phyloP scores from a whole-genome alignment of 2,113 vertebrate species.

The Platycercus adscitus region DNA sequence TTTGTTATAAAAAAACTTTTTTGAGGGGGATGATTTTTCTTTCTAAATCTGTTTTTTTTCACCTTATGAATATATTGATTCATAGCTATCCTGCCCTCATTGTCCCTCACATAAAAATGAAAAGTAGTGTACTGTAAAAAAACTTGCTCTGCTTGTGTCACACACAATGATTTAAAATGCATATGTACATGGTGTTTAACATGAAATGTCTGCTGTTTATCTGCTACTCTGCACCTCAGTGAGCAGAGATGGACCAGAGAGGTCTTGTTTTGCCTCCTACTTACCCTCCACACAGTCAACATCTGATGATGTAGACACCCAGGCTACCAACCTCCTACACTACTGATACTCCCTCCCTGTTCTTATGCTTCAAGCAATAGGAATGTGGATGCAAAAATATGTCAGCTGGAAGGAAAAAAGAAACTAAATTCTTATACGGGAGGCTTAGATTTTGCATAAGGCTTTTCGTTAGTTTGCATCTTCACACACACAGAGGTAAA shows the following conservation, averaged over 20 bases:
- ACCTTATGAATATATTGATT: background rate
- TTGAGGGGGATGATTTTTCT: background rate
- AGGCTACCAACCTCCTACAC: background rate
- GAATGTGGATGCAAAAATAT: background rate
- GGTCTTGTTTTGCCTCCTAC: background rate
- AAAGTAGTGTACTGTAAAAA: background rate
- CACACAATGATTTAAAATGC: background rate
- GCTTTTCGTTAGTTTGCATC: background rate
- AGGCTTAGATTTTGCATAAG: background rate
- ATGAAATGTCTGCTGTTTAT: background rate
- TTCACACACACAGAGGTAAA: background rate
- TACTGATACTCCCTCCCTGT: background rate
- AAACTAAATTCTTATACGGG: background rate
- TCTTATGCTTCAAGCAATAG: background rate
- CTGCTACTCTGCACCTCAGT: background rate
- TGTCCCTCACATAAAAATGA: background rate
- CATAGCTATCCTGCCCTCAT: background rate
- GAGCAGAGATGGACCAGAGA: background rate
- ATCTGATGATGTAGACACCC: background rate
- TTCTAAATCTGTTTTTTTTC: background rate
- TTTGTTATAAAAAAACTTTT: background rate
- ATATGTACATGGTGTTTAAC: background rate
- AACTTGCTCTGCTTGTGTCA: background rate
- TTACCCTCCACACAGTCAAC: background rate
- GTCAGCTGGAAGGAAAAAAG: background rate